A percentile compares a stretch with the other conserved stretches of the same genome.
phyloP scores from a whole-genome alignment of 1,140 invertebrate genomes.

The Sycophaga agraensis region DNA sequence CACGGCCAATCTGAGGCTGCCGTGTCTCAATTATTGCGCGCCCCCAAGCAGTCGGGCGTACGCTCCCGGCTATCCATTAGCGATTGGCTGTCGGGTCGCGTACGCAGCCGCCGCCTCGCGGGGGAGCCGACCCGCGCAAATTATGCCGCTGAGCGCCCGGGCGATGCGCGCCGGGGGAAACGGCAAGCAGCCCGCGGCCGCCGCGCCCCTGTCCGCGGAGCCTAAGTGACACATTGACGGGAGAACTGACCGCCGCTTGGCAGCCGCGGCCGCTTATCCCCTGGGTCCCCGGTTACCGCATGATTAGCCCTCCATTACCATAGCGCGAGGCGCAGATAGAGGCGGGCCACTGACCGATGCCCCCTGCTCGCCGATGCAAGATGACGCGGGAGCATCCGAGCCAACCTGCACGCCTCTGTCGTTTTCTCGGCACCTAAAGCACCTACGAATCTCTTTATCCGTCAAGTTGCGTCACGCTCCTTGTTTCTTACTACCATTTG shows the following conservation, averaged over 20 bases:
- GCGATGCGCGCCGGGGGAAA: background rate
- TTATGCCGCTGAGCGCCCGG: constrained; percentile 8
- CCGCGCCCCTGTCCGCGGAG: constrained; percentile 46
- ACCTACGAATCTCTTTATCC: too few species aligned
- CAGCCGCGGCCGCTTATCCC: constrained; percentile 41
- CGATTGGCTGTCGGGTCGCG: constrained; percentile 41
- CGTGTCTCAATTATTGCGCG: constrained; percentile 24
- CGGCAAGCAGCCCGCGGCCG: constrained; percentile 30
- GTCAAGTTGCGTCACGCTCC: too few species aligned
- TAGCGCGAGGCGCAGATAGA: constrained; percentile 44
- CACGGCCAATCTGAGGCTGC: background rate
- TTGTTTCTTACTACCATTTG: too few species aligned
- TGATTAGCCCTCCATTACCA: constrained; percentile 59
- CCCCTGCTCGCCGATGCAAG: constrained; percentile 32
- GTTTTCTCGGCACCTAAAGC: too few species aligned
- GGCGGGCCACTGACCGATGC: constrained; percentile 28
- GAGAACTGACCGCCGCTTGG: constrained; percentile 55
- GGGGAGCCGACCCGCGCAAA: too few species aligned
- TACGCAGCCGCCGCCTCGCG: constrained; percentile 10
- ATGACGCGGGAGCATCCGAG: constrained; percentile 1
- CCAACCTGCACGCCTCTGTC: background rate
- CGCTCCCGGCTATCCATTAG: constrained; percentile 33
- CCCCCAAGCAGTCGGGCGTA: background rate
- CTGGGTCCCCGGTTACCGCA: constrained; percentile 56
- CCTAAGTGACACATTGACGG: constrained; percentile 59